Evolutionary conservation across 1,140 invertebrate genomes (phyloP).

Genomic region (Elymnias hypermnestra): DNA sequence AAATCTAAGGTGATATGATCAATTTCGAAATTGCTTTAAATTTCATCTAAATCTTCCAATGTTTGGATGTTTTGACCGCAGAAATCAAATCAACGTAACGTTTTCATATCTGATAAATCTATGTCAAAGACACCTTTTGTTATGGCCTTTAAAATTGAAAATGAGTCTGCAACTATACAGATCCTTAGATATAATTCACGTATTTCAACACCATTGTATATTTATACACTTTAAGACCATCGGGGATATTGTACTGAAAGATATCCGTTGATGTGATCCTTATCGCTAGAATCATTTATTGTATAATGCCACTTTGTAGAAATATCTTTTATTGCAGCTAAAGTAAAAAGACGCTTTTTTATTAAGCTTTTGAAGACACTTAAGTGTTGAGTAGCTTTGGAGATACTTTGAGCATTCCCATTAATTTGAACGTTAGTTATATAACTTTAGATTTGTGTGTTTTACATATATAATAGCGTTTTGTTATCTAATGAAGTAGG

Average conservation of each 20-base stretch:
- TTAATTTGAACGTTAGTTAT: too few species aligned
- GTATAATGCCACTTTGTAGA: not conserved
- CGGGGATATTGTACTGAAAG: conserved; percentile 33
- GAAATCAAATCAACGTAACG: conserved; percentile 12
- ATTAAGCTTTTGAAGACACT: not conserved
- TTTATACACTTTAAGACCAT: conserved; percentile 22
- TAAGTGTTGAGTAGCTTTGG: too few species aligned
- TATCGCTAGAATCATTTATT: conserved; percentile 18
- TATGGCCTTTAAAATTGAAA: conserved; percentile 14
- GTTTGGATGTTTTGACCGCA: conserved; percentile 47
- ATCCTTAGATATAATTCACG: conserved; percentile 50
- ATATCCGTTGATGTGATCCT: conserved; percentile 29
- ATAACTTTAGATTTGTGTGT: too few species aligned
- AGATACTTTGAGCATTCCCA: too few species aligned
- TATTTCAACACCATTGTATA: conserved; percentile 46
- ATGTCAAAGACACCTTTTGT: conserved; percentile 14
- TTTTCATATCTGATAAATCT: conserved; percentile 6
- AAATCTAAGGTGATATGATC: too few species aligned
- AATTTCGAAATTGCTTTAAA: conserved; percentile 5
- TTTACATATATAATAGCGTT: too few species aligned
- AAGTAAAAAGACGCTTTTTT: not conserved
- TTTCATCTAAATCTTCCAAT: conserved; percentile 17
- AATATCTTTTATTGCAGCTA: not conserved
- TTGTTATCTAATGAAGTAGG: too few species aligned
- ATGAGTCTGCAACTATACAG: conserved; percentile 21